A percentile compares a stretch with the other conserved stretches of the same genome.
These are phyloP conservation scores for Druon quercuslanigerum DNA, from an alignment of 1,140 invertebrate species.

Conservation along the genomic window DNA sequence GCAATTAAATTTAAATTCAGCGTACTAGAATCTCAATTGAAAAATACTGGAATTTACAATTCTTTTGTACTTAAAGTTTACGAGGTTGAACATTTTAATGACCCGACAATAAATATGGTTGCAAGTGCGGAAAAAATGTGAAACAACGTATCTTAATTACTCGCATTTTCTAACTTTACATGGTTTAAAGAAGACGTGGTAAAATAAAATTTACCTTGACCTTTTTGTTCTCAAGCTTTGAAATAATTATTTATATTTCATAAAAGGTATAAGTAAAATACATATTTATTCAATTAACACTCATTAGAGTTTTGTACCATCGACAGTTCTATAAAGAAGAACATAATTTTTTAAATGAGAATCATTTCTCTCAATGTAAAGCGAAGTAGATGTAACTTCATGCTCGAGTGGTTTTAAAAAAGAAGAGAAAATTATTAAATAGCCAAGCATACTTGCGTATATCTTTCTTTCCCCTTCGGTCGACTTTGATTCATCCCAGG, in stretches of 20 bases:
- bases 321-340: not conserved
- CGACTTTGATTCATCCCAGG: slow-evolving; percentile 54
- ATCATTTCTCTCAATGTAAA: not conserved
- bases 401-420: slow-evolving; percentile 28
- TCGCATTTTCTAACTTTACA: too few species aligned
- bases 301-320: not conserved
- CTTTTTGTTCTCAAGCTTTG: too few species aligned
- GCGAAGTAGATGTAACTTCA: slow-evolving; percentile 1
- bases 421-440: slow-evolving; percentile 30
- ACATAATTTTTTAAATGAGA: not conserved
- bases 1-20: too few species aligned
- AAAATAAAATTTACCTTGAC: too few species aligned
- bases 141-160: too few species aligned
- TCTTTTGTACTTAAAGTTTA: too few species aligned
- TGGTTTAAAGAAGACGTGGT: too few species aligned
- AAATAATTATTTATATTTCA: not conserved
- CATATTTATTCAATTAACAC: not conserved
- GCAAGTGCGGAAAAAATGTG: too few species aligned
- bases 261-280: not conserved
- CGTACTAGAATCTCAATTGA: too few species aligned
- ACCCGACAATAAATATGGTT: too few species aligned
- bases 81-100: too few species aligned
- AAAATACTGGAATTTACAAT: too few species aligned
- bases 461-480: slow-evolving; percentile 20
- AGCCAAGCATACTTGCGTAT: slow-evolving; percentile 15